These are phyloP conservation scores for Lucifuga dentata DNA, from an alignment of 2,113 vertebrate species.

Conservation along the genomic window DNA sequence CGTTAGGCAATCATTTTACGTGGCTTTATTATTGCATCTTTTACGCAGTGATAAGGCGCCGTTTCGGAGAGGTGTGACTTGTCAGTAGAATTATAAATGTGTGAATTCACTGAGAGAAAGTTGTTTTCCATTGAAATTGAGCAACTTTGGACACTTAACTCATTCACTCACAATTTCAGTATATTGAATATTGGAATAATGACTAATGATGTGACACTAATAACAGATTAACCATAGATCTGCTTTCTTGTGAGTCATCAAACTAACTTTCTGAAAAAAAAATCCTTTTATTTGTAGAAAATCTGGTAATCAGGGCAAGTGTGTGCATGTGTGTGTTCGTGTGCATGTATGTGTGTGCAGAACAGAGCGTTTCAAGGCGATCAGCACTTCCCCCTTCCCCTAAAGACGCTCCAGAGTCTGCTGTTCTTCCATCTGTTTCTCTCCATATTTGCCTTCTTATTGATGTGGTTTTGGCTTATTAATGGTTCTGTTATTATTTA, in stretches of 20 bases:
- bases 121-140: constrained; percentile 23
- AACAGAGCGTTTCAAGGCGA: constrained; percentile 43
- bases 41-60: not conserved
- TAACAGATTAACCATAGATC: constrained; percentile 28
- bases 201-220: constrained; percentile 14
- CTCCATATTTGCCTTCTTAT: not conserved
- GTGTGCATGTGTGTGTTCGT: not conserved
- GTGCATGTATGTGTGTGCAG: constrained; percentile 1
- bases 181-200: constrained; percentile 46
- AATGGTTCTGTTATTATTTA: not conserved
- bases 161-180: not conserved
- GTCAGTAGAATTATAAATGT: not conserved
- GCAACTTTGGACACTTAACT: constrained; percentile 40
- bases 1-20: too few relatives aligned
- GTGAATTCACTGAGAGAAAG: constrained; percentile 18
- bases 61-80: not conserved
- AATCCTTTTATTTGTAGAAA: constrained; percentile 45
- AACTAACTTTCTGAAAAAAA: constrained; percentile 51
- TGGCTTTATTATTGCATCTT: constrained; percentile 20
- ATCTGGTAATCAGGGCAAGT: constrained; percentile 20
- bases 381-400: constrained; percentile 53
- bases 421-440: constrained; percentile 43
- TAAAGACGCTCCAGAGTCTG: constrained; percentile 28
- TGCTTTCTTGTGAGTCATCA: not conserved
- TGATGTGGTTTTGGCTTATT: not conserved